Conservation (phyloP, 2,888 invertebrate species). For the Lasioglossum leucozonium region DNA sequence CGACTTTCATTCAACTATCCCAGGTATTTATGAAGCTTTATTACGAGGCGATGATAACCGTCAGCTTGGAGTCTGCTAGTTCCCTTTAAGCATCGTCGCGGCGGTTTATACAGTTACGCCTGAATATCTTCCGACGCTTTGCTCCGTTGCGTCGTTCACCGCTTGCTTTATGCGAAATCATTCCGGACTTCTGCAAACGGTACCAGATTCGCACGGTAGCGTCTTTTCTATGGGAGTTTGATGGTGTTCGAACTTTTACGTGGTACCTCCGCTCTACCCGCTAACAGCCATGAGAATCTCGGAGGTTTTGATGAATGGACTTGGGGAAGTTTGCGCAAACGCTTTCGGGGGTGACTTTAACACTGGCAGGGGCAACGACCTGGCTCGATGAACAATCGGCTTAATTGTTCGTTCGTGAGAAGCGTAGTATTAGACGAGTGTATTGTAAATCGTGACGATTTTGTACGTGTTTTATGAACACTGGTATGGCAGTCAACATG, state of each 20-base stretch:
- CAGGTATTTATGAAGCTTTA: neutral
- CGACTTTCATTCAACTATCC: constrained; percentile 29
- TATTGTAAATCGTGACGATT: no score
- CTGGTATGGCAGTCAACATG: neutral
- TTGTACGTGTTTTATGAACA: no score
- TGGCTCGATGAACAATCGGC: no score
- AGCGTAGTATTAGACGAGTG: no score
- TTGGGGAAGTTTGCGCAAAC: neutral
- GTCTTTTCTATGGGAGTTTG: neutral
- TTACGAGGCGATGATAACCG: neutral
- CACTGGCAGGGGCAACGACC: no score
- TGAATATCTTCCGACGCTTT: neutral
- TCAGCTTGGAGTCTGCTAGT: neutral
- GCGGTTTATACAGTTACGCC: neutral
- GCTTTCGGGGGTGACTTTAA: neutral
- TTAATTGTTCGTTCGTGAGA: no score
- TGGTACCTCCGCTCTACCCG: neutral
- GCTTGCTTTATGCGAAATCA: neutral
- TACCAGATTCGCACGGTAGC: neutral
- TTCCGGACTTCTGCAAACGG: neutral
- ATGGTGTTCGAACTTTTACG: neutral
- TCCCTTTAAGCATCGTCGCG: no score
- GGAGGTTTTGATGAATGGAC: neutral
- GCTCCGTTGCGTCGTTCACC: neutral
- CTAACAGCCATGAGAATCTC: no score